These are phyloP conservation scores for Carabus problematicus DNA, from an alignment of 2,888 invertebrate species.

Conservation along the genomic window DNA sequence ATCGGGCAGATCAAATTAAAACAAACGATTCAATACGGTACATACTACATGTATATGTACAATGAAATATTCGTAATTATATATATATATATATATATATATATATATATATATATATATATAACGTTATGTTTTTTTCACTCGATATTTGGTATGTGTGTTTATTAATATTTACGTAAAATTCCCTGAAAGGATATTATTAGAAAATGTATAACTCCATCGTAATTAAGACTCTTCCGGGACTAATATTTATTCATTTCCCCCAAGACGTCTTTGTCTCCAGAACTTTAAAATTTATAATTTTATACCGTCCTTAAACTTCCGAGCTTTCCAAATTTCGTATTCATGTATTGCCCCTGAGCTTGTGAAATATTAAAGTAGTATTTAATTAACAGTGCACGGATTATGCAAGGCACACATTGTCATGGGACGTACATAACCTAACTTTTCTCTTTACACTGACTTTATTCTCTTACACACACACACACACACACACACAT, in stretches of 20 bases:
- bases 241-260: slow-evolving; percentile 43
- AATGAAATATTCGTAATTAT: no score
- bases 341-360: slow-evolving; percentile 40
- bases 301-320: slow-evolving; percentile 42
- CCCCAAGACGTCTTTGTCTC: slow-evolving; percentile 36
- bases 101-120: no score
- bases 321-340: slow-evolving; percentile 38
- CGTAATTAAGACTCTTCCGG: slow-evolving; percentile 20
- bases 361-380: slow-evolving; percentile 40
- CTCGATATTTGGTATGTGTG: slow-evolving; percentile 5
- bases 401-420: slow-evolving; percentile 22
- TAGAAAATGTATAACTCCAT: slow-evolving; percentile 9
- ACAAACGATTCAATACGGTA: no score
- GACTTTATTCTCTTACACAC: no score
- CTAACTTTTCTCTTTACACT: no score
- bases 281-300: slow-evolving; percentile 43
- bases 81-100: no score
- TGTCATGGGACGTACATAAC: slow-evolving; percentile 19
- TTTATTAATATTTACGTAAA: slow-evolving; percentile 30
- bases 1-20: no score
- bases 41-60: no score
- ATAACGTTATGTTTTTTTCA: not conserved
- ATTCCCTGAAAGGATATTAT: slow-evolving; percentile 34
- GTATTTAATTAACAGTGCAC: slow-evolving; percentile 39
- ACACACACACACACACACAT: no score